Percentiles rank a stretch among this genome's conserved stretches.
Conservation (phyloP, 1,140 invertebrate genomes). For the Oedothorax gibbosus region DNA sequence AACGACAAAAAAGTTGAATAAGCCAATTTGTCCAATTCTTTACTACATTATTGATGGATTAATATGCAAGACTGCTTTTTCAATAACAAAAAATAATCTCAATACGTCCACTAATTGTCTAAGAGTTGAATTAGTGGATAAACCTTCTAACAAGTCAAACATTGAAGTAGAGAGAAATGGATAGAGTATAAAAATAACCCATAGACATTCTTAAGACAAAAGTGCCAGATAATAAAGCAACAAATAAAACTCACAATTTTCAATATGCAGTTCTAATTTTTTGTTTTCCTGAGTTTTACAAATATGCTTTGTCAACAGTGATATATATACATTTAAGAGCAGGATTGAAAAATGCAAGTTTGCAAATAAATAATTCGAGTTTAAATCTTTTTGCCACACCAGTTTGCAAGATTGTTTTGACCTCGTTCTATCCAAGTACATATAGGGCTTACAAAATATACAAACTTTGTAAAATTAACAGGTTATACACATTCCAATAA, state of each 20-base stretch:
- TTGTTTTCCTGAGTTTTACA: slow-evolving; percentile 48
- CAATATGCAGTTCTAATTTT: slow-evolving; percentile 20
- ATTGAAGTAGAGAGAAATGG: slow-evolving; percentile 27
- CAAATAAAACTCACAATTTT: slow-evolving; percentile 11
- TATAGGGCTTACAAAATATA: slow-evolving; percentile 37
- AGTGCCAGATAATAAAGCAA: slow-evolving; percentile 14
- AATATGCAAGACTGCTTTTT: too few species aligned
- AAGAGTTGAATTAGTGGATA: background rate
- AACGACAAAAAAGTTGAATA: too few species aligned
- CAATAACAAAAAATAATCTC: too few species aligned
- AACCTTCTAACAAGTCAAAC: background rate
- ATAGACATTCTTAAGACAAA: background rate
- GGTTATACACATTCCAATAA: slow-evolving; percentile 37
- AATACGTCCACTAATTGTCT: too few species aligned
- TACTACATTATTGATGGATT: too few species aligned
- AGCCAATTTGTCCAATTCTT: too few species aligned
- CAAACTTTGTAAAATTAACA: slow-evolving; percentile 37
- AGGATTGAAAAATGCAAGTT: slow-evolving; percentile 10
- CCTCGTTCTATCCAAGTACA: slow-evolving; percentile 4
- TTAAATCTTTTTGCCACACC: slow-evolving; percentile 2
- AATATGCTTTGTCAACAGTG: slow-evolving; percentile 31
- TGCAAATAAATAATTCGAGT: slow-evolving; percentile 18
- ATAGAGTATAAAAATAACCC: slow-evolving; percentile 45
- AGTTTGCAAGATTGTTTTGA: slow-evolving; percentile 9
- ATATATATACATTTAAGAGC: slow-evolving; percentile 47